Evolutionary conservation across 1,140 invertebrate species (phyloP), one percentile per base, ranked within the genome.

Genomic region (Drosophila micromelanica): DNA sequence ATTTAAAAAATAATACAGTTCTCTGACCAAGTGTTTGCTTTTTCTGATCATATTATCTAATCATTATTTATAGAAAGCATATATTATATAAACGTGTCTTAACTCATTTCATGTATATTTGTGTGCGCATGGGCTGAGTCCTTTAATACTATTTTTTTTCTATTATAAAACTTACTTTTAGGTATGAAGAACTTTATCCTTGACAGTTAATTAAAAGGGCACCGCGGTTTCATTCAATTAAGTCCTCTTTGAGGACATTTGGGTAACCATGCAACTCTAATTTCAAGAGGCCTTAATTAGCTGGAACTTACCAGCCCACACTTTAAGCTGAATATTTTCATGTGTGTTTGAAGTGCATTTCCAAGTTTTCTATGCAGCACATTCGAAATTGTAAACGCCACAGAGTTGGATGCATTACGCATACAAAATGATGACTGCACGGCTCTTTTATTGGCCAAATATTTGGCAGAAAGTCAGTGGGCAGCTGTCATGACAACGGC

Each of bases 171-270:
- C n/a, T n/a, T n/a, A n/a, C n/a, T n/a, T n/a, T n/a, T n/a, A n/a
- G n/a, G n/a, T n/a, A n/a, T n/a, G n/a, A n/a, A n/a, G n/a, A n/a
- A n/a, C n/a, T n/a, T n/a, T n/a, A n/a, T n/a, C n/a, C n/a, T n/a
- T n/a, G 78, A 80, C 68, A 86, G 43, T 80, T 84, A 86, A 84
- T 84, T 84, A 80, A 73, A 85, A 76, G 62, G 35, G 20, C 54
- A 35, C 42, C 60, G 61, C 60, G 73, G 67, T 17, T 48, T 51
- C 64, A 77, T 86, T 80, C 80, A 77, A 86, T 85, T 80, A 84
- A 80, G 55, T 72, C 12, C 8, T 20, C 62, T 65, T 72, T 65
- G 69, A 72, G 51, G 23, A 32, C 60, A 64, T 15, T 63, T 13
- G 46, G 27, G 48, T 43, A n/a, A 12, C 46, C 12, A 6, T 5